phyloP scores from a whole-genome alignment of 2,113 vertebrate species.

The Dermatemys mawii region DNA sequence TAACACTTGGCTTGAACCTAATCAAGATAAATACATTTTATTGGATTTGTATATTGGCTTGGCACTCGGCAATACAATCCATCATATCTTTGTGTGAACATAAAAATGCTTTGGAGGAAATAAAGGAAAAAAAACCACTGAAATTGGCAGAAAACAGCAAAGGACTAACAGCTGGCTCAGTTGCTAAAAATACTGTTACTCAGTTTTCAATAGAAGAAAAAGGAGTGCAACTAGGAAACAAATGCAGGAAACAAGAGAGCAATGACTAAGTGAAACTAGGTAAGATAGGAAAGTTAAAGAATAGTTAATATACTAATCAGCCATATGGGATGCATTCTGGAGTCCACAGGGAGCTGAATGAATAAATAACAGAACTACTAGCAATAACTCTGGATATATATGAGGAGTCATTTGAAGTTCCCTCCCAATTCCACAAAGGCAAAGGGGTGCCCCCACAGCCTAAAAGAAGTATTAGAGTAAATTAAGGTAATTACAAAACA shows the following conservation, averaged over 20 bases:
- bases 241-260: not conserved
- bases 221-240: not conserved
- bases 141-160: not conserved
- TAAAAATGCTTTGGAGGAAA: not conserved
- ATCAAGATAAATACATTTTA: slow-evolving; percentile 55
- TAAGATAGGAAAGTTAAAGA: not conserved
- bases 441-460: not conserved
- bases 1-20: slow-evolving; percentile 97
- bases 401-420: slow-evolving; percentile 11
- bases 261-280: not conserved
- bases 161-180: not conserved
- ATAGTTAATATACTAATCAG: not conserved
- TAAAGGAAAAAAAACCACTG: not conserved
- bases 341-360: not conserved
- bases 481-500: not conserved
- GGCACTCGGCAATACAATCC: slow-evolving; percentile 7
- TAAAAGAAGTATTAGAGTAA: not conserved
- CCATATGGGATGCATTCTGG: not conserved
- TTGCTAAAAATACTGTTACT: not conserved
- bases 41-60: slow-evolving; percentile 28
- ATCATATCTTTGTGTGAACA: not conserved
- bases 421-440: not conserved
- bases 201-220: not conserved
- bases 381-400: not conserved
- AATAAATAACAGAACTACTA: not conserved